A percentile compares a stretch with the other conserved stretches of the same genome.
Conservation (phyloP, 2,888 invertebrate species). For the Agrotis segetum region DNA sequence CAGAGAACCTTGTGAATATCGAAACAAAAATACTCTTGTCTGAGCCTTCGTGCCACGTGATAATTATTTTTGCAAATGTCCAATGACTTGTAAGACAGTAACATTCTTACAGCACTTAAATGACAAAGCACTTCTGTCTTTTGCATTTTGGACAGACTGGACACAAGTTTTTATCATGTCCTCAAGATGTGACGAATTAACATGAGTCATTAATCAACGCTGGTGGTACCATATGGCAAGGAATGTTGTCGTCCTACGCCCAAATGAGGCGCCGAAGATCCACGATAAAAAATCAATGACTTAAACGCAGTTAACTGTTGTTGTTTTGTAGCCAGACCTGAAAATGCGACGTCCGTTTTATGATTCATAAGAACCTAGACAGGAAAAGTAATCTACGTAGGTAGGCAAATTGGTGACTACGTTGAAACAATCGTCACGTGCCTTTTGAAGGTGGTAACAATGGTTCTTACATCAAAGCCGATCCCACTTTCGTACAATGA, state of each 20-base stretch:
- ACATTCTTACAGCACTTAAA: conserved; percentile 32
- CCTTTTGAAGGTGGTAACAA: conserved; percentile 33
- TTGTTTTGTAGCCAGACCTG: conserved; percentile 20
- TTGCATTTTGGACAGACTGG: conserved; percentile 3
- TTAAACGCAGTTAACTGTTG: conserved; percentile 10
- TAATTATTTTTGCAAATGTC: conserved; percentile 52
- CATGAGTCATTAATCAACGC: conserved; percentile 56
- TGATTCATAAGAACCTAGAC: conserved; percentile 28
- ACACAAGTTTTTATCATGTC: conserved; percentile 1
- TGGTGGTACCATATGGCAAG: conserved; percentile 51
- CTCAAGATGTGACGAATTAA: conserved; percentile 28
- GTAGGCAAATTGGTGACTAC: conserved; percentile 20
- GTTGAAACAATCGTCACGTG: conserved; percentile 20
- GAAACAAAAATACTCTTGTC: conserved; percentile 48
- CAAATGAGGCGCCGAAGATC: conserved; percentile 49
- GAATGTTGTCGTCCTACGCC: conserved; percentile 43
- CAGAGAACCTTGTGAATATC: conserved; percentile 58
- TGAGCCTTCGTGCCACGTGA: conserved; percentile 32
- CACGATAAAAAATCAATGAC: conserved; percentile 27
- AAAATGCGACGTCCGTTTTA: conserved; percentile 17
- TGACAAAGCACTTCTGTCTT: conserved; percentile 34
- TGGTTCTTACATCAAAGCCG: conserved; percentile 32
- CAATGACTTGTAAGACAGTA: conserved; percentile 17
- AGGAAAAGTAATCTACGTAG: conserved; percentile 42
- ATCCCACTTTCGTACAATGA: conserved; percentile 52